Conservation (phyloP, 64 coral and sea anemone genomes). For the Orbicella faveolata region DNA sequence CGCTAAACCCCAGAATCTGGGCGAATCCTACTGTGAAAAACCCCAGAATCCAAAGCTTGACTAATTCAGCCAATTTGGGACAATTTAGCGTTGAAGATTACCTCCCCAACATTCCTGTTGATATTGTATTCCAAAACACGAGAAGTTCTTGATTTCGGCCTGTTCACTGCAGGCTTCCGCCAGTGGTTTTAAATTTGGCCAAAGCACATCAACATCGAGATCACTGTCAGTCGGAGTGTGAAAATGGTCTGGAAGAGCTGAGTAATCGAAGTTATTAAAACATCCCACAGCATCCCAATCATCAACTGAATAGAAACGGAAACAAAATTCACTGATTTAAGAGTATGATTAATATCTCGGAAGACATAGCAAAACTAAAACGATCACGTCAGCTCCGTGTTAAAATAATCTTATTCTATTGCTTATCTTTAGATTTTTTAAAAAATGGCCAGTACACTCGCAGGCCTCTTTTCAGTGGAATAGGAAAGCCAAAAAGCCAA, state of each 20-base stretch:
- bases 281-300: slow-evolving; percentile 10
- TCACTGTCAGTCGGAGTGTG: neutral
- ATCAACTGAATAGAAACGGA: neutral
- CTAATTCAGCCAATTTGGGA: neutral
- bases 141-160: neutral
- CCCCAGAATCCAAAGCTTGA: neutral
- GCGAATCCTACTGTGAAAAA: neutral
- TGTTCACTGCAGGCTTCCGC: neutral
- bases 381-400: too few relatives aligned
- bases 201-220: slow-evolving; percentile 9
- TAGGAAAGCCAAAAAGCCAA: neutral
- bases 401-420: too few relatives aligned
- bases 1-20: neutral
- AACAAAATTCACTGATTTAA: too few relatives aligned
- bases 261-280: neutral
- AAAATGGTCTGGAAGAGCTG: slow-evolving; percentile 6
- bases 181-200: slow-evolving; percentile 28
- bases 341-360: too few relatives aligned
- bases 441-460: too few relatives aligned
- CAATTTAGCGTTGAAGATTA: neutral
- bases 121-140: slow-evolving; percentile 25
- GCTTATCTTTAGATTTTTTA: too few relatives aligned
- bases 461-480: too few relatives aligned
- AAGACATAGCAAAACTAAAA: too few relatives aligned
- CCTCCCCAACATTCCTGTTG: slow-evolving; percentile 29